Percentiles rank a stretch among this genome's conserved stretches.
Conservation (phyloP, 2,888 invertebrate genomes). For the Oscheius sp. region DNA sequence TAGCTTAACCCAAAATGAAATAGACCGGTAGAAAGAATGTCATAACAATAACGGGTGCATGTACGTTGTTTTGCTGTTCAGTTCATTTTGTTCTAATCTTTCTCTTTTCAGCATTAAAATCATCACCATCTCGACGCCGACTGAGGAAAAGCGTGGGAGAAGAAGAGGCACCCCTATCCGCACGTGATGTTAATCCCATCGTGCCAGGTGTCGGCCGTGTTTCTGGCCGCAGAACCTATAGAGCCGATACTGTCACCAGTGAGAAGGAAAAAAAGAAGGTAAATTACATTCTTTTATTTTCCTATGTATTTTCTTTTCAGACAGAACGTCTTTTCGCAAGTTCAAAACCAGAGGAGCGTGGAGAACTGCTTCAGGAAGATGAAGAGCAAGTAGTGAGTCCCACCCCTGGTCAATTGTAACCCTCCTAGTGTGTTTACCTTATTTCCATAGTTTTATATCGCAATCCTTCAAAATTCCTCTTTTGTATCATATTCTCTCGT, state of each 20-base stretch:
- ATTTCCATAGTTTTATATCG: too few species aligned
- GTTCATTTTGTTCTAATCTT: not conserved
- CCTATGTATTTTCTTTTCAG: conserved; percentile 3
- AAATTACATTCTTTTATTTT: not conserved
- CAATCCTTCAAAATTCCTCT: not conserved
- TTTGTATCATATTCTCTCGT: not conserved
- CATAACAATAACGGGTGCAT: conserved; percentile 3
- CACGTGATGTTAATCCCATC: conserved; percentile 42
- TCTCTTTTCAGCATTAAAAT: conserved; percentile 58
- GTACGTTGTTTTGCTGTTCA: not conserved
- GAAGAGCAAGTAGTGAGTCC: conserved; percentile 29
- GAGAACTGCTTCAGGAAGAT: conserved; percentile 22
- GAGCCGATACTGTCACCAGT: conserved; percentile 43
- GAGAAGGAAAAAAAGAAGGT: conserved; percentile 55
- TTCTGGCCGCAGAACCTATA: conserved; percentile 41
- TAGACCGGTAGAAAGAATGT: too few species aligned
- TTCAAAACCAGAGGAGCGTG: conserved; percentile 25
- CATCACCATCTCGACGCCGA: conserved; percentile 56
- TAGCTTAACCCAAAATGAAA: not conserved
- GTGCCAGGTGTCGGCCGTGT: conserved; percentile 35
- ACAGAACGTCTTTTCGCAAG: conserved; percentile 31
- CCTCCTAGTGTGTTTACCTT: not conserved
- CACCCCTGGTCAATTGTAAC: conserved; percentile 28
- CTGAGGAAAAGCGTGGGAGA: conserved; percentile 36
- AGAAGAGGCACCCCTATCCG: conserved; percentile 36